Evolutionary conservation across 2,888 invertebrate species (phyloP).

Genomic region (Andrena marginata): DNA sequence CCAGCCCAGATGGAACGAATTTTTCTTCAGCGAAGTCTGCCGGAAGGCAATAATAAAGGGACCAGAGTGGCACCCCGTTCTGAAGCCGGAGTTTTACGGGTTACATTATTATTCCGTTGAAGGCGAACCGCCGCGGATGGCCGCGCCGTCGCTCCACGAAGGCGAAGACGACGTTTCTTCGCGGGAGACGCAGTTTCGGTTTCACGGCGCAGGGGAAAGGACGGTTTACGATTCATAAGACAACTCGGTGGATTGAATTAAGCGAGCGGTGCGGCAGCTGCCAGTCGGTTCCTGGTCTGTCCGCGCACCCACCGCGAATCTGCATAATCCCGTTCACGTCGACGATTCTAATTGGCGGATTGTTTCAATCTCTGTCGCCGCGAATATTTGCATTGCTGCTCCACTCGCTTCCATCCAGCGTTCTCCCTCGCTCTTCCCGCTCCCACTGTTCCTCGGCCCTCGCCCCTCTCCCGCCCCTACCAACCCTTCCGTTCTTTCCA

Average conservation of each 20-base stretch:
- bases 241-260: constrained; percentile 84
- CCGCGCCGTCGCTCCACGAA: constrained; percentile 22
- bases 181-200: constrained; percentile 70
- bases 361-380: constrained; percentile 83
- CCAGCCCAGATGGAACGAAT: no score
- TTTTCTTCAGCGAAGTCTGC: background rate
- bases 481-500: constrained; percentile 33
- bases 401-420: constrained; percentile 34
- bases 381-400: constrained; percentile 79
- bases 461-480: constrained; percentile 10
- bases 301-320: constrained; percentile 79
- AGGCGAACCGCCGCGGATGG: constrained; percentile 33
- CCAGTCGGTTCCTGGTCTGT: constrained; percentile 74
- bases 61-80: constrained; percentile 6
- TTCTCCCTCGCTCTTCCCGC: background rate
- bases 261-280: constrained; percentile 82
- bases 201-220: constrained; percentile 66
- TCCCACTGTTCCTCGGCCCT: constrained; percentile 11
- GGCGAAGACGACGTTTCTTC: constrained; percentile 5
- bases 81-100: constrained; percentile 64
- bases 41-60: constrained; percentile 4
- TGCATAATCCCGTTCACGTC: constrained; percentile 84
- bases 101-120: constrained; percentile 74
- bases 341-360: constrained; percentile 85
- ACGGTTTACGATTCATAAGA: constrained; percentile 84